Conservation (phyloP, 2,113 vertebrate genomes). For the Nansenia antarctica region DNA sequence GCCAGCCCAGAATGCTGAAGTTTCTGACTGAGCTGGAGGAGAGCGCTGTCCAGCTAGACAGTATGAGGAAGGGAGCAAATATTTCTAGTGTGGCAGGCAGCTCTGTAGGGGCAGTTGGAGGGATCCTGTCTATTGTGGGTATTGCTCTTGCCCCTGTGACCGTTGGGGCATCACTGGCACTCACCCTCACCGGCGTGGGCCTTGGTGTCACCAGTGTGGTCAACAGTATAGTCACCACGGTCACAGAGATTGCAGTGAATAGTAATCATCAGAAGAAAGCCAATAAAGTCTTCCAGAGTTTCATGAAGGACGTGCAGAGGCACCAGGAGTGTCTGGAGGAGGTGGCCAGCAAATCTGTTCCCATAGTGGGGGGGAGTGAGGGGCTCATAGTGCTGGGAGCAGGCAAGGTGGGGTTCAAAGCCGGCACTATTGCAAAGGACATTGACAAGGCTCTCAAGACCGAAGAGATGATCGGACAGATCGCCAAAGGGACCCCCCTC, state of each 20-base stretch:
- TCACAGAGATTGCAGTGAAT: background rate
- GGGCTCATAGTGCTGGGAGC: background rate
- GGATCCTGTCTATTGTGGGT: background rate
- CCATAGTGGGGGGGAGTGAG: background rate
- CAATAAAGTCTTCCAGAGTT: background rate
- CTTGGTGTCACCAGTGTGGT: background rate
- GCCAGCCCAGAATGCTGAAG: too few relatives aligned
- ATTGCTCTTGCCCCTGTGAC: background rate
- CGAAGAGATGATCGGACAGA: constrained; percentile 12
- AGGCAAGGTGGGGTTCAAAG: background rate
- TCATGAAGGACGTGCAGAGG: background rate
- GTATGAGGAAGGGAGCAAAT: background rate
- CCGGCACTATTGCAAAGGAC: constrained; percentile 6
- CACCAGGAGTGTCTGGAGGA: background rate
- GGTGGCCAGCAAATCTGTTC: background rate
- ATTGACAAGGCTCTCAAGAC: constrained; percentile 32
- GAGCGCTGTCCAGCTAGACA: too few relatives aligned
- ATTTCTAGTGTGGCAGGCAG: background rate
- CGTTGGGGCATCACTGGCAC: background rate
- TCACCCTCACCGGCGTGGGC: background rate
- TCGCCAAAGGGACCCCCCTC: constrained; percentile 20
- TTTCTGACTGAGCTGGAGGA: too few relatives aligned
- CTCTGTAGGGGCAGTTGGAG: background rate
- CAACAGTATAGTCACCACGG: background rate
- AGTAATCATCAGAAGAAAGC: background rate